Evolutionary conservation across 2,113 vertebrate species (phyloP), one percentile per base, ranked within the genome.

Genomic region (Calypte anna): DNA sequence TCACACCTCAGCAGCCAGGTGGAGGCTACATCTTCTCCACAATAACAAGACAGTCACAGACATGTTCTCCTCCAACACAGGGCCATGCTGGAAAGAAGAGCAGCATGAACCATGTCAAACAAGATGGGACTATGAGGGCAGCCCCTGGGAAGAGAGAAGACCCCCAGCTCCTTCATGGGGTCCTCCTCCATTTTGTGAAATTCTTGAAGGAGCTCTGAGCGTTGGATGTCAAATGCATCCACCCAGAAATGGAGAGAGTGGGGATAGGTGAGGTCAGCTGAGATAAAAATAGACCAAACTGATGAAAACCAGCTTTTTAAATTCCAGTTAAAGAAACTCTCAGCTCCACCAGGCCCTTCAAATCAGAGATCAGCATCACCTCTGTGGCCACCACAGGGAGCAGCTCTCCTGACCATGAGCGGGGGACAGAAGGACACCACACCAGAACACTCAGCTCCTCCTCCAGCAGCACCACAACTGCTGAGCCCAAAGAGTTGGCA

Each of bases 371-470:
- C 62, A 75, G n/a, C 19, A 55, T 7, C 57, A 82, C 14, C 54
- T 68, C 70, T 0, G 0, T 10, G 30, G 64, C 19, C 5, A 0
- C 3, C 40, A 36, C 43, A 58, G 14, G 18, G 64, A 66, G 20
- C 28, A 82, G 67, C 51, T 81, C 64, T 36, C 10, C 54, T 1
- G 5, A 30, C 46, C 46, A 4, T 2, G 14, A 40, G 19, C 24
- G 6, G 4, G 15, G 5, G 10, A 25, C 28, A 54, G 54, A 61
- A 4, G 20, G 12, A 51, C 54, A 92, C 53, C 31, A 16, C 55
- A 51, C 0, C 0, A 0, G 5, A 58, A 51, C 48, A 5, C 1
- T 43, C 75, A 48, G n/a, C 72, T 38, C 21, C 22, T 2, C 23
- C 51, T 64, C 59, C 17, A 82, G 66, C 33, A 64, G 30, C 0